Base-by-base conservation (phyloP, 2,888 invertebrate species). In the Athalia rosae region DNA sequence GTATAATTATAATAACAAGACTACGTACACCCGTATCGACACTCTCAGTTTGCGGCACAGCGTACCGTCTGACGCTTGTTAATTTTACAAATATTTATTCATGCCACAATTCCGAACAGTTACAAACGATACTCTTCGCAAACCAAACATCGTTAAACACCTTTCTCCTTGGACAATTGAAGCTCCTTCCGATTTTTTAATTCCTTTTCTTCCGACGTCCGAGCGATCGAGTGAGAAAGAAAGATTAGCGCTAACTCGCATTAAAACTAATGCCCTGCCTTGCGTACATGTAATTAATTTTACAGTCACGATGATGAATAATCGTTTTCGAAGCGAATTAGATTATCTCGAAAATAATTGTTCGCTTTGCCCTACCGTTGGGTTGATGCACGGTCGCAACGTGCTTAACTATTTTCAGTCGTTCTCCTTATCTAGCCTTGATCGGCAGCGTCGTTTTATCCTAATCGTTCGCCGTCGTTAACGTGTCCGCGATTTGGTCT, bases 11-110 rank as follows among this genome's bases (percentile, higher is more conserved):
- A 53, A 50, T 28, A 50, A 67, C 0, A 28, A 53, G 67, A 67
- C 28, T 67, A 13, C 62, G 15, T 58, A 56, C 43, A 5, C 43
- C 28, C 13, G n/a, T 41, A 11, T 67, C 56, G 0, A 43, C 67
- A 53, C 15, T 15, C 48, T 5, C 47, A n/a, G 15, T 8, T 7
- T 15, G 48, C 48, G 45, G 15, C 15, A 7, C 48, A 47, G 15
- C 48, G 45, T 15, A 45, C 8, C 9, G 9, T 28, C 50, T 28
- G 48, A 28, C 53, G 67, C 50, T 67, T 67, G 53, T 15, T 4
- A 67, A 53, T 67, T 67, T 67, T 41, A 53, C 67, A 64, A 47
- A 67, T 48, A 67, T 67, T 67, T 28, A 41, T 28, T 67, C n/a
- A n/a, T 53, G 64, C n/a, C 64, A 47, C 64, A 6, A 9, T 64